phyloP scores from a whole-genome alignment of 2,797 vertebrate genomes.

The Mycteria americana region DNA sequence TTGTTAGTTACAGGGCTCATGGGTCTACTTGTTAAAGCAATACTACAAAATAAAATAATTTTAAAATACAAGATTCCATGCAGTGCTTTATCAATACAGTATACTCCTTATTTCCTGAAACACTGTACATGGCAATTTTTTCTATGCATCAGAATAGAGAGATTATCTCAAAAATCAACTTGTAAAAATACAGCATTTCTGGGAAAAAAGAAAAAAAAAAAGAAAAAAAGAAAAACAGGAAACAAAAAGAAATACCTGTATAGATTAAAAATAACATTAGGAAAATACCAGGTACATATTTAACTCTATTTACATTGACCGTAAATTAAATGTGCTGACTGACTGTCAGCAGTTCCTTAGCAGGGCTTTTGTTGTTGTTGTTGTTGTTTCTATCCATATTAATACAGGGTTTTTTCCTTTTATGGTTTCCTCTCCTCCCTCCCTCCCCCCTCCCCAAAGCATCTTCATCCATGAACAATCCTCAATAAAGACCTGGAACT shows the following conservation, averaged over 20 bases:
- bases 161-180: neutral
- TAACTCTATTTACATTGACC: neutral
- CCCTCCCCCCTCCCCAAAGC: too few relatives aligned
- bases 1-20: neutral
- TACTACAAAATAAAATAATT: neutral
- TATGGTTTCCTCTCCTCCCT: too few relatives aligned
- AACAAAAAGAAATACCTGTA: neutral
- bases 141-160: neutral
- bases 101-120: neutral
- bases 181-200: neutral
- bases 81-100: neutral
- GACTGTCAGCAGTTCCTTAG: neutral
- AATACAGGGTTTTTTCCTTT: neutral
- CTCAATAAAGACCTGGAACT: neutral
- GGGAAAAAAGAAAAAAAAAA: fast-evolving
- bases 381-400: neutral
- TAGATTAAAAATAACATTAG: neutral
- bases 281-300: neutral
- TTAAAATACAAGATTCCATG: neutral
- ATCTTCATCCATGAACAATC: neutral
- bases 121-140: neutral
- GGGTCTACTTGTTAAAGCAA: neutral
- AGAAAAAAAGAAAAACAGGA: too few relatives aligned
- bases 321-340: too few relatives aligned
- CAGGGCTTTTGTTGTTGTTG: neutral